Evolutionary conservation across 1,140 invertebrate genomes (phyloP).

Genomic region (Leguminivora glycinivorella): DNA sequence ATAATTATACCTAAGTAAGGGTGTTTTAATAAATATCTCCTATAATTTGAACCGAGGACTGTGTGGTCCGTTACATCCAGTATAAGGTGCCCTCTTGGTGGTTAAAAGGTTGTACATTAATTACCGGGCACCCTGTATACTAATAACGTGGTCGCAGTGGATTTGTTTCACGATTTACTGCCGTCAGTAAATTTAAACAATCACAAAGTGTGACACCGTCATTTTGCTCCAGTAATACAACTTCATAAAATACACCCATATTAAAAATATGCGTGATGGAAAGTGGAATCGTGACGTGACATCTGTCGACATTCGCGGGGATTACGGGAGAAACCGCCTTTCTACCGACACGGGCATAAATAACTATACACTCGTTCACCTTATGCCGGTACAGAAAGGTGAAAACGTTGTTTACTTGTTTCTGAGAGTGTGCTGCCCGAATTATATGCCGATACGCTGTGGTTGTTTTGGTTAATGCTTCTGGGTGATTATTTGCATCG

Average conservation of each 20-base stretch:
- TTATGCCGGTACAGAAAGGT: neutral
- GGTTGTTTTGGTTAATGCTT: neutral
- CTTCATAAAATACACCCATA: neutral
- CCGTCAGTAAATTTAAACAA: neutral
- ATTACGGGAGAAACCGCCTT: conserved; percentile 17
- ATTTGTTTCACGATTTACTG: too few species aligned
- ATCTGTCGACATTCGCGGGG: conserved; percentile 6
- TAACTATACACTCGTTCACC: neutral
- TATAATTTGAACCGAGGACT: too few species aligned
- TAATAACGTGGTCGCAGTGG: too few species aligned
- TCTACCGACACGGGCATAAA: conserved; percentile 4
- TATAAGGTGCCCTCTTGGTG: too few species aligned
- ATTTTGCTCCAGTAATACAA: neutral
- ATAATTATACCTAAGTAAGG: too few species aligned
- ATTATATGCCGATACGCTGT: neutral
- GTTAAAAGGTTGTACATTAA: too few species aligned
- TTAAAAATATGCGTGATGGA: conserved; percentile 27
- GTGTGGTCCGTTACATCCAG: too few species aligned
- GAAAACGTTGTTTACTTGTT: neutral
- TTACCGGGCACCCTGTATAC: too few species aligned
- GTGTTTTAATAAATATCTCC: too few species aligned
- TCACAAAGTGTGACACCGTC: neutral
- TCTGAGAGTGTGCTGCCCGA: neutral
- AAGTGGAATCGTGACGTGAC: conserved; percentile 27
- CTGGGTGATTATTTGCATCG: conserved; percentile 2